Percentiles rank a stretch among this genome's conserved stretches.
Conservation (phyloP, 2,113 vertebrate genomes). For the Vanacampus margaritifer region DNA sequence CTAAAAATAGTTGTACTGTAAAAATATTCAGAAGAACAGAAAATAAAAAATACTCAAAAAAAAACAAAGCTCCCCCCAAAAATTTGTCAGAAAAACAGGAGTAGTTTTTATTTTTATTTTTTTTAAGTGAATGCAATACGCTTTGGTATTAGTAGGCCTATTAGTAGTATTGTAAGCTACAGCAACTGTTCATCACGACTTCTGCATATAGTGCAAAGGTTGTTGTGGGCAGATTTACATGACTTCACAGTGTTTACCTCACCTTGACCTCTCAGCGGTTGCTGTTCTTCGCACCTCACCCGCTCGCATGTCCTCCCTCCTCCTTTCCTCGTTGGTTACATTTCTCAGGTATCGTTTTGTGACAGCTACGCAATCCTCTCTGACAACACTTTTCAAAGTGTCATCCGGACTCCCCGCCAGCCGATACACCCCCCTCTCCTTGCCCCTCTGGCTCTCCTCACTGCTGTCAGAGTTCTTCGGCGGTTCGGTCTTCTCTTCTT, state of each 20-base stretch:
- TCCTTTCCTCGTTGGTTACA: conserved; percentile 53
- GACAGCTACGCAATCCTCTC: conserved; percentile 44
- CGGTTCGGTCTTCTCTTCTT: conserved; percentile 32
- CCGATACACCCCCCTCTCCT: conserved; percentile 31
- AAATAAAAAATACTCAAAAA: too few species aligned
- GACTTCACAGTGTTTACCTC: conserved; percentile 6
- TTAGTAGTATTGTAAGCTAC: too few species aligned
- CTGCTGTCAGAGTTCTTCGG: conserved; percentile 18
- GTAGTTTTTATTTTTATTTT: too few species aligned
- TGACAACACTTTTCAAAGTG: conserved; percentile 20
- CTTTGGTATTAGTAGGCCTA: too few species aligned
- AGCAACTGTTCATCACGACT: too few species aligned
- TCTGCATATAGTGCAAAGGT: too few species aligned
- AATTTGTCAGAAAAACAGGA: too few species aligned
- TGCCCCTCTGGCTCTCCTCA: conserved; percentile 33
- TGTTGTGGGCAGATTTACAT: background rate
- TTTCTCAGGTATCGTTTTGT: conserved; percentile 61
- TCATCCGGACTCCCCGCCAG: conserved; percentile 29
- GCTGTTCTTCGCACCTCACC: conserved; percentile 23
- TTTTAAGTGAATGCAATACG: too few species aligned
- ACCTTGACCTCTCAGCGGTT: conserved; percentile 69
- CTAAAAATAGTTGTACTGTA: too few species aligned
- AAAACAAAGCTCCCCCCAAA: too few species aligned
- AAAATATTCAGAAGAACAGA: too few species aligned
- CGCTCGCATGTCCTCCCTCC: conserved; percentile 35